Conservation (phyloP, 2,113 vertebrate genomes). For the Orycteropus afer region DNA sequence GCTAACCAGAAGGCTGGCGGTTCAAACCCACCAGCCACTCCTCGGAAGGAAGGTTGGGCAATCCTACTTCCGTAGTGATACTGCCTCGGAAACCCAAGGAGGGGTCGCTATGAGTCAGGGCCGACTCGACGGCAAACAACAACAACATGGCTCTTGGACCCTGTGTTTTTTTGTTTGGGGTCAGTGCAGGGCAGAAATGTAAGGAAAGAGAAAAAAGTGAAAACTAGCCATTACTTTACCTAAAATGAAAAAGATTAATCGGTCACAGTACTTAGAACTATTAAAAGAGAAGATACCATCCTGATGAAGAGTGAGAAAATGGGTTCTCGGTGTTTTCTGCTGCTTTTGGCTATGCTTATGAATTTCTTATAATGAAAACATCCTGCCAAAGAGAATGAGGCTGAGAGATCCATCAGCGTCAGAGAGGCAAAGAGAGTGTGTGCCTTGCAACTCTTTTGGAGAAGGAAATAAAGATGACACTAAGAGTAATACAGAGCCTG, state of each 20-base stretch:
- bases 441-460: background rate
- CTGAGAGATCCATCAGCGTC: background rate
- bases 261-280: background rate
- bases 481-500: background rate
- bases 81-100: too few species aligned
- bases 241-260: background rate
- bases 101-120: too few species aligned
- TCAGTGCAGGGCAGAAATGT: background rate
- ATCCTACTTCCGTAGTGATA: too few species aligned
- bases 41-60: too few species aligned
- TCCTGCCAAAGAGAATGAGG: background rate
- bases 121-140: too few species aligned
- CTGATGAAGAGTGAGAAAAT: background rate
- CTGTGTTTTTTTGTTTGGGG: background rate
- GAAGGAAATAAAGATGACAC: background rate
- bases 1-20: too few species aligned
- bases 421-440: background rate
- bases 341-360: background rate
- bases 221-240: background rate
- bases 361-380: constrained; percentile 18
- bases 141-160: background rate
- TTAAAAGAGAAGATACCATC: background rate
- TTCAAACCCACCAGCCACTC: too few species aligned
- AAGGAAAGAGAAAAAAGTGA: background rate
- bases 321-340: background rate